Percentiles rank a stretch among this genome's conserved stretches.
Conservation (phyloP, 1,140 invertebrate species). For the Schlechtendalia chinensis region DNA sequence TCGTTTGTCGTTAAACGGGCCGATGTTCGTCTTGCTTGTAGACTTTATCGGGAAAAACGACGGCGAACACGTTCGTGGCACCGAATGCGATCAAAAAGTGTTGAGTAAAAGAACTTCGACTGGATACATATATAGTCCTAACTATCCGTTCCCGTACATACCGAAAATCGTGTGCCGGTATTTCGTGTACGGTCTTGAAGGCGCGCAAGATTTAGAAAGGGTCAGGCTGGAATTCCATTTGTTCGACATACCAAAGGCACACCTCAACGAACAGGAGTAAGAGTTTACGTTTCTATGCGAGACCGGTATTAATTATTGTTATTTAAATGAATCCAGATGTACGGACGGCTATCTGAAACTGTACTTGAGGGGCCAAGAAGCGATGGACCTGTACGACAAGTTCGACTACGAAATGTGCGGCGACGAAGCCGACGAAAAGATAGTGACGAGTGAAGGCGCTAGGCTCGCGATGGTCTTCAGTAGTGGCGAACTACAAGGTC, state of each 20-base stretch:
- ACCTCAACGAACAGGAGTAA: slow-evolving; percentile 64
- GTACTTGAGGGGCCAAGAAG: slow-evolving; percentile 88
- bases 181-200: slow-evolving; percentile 96
- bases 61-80: slow-evolving; percentile 88
- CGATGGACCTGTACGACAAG: slow-evolving; percentile 88
- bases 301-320: not conserved
- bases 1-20: not conserved
- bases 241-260: slow-evolving; percentile 85
- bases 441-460: slow-evolving; percentile 82
- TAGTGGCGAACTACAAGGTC: slow-evolving; percentile 81
- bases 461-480: slow-evolving; percentile 90
- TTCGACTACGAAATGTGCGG: slow-evolving; percentile 91
- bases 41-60: slow-evolving; percentile 91
- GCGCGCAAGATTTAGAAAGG: slow-evolving; percentile 89
- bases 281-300: not conserved
- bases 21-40: slow-evolving; percentile 57
- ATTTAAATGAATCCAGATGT: slow-evolving; percentile 61
- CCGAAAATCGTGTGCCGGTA: slow-evolving; percentile 94
- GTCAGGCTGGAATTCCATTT: slow-evolving; percentile 82
- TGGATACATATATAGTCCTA: slow-evolving; percentile 89
- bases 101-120: slow-evolving; percentile 87
- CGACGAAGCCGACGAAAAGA: slow-evolving; percentile 62
- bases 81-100: slow-evolving; percentile 96
- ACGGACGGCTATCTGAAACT: slow-evolving; percentile 87
- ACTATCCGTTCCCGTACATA: slow-evolving; percentile 91